phyloP scores from a whole-genome alignment of 1,140 invertebrate species.

The Drosophila murphyi region DNA sequence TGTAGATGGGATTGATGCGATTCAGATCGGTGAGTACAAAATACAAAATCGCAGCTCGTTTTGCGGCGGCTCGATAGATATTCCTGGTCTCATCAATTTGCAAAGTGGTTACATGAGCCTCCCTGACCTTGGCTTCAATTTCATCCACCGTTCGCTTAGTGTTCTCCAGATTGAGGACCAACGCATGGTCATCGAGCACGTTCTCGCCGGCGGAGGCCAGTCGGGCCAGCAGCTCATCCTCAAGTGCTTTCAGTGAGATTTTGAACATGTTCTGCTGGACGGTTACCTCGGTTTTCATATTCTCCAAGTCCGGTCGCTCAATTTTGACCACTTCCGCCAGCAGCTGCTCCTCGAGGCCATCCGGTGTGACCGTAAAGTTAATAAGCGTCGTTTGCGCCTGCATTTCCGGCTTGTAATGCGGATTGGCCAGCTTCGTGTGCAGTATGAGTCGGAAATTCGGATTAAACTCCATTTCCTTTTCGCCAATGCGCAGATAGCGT shows the following conservation, averaged over 20 bases:
- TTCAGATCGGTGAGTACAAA: slow-evolving; percentile 97
- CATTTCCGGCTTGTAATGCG: slow-evolving; percentile 98
- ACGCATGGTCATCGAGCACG: slow-evolving; percentile 94
- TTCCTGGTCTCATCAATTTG: slow-evolving; percentile 97
- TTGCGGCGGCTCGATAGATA: slow-evolving; percentile 93
- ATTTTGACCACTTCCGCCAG: slow-evolving; percentile 97
- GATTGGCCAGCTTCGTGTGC: slow-evolving; percentile 97
- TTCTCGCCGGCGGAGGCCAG: slow-evolving; percentile 95
- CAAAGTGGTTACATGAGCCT: slow-evolving; percentile 93
- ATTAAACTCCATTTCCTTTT: slow-evolving; percentile 96
- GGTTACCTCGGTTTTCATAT: slow-evolving; percentile 90
- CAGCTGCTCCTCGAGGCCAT: slow-evolving; percentile 97
- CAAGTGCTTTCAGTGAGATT: slow-evolving; percentile 95
- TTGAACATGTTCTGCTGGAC: slow-evolving; percentile 98
- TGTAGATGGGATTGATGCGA: slow-evolving; percentile 98
- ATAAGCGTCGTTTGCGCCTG: slow-evolving; percentile 98
- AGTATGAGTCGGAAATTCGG: slow-evolving; percentile 93
- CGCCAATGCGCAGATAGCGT: slow-evolving; percentile 91
- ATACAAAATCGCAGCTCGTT: slow-evolving; percentile 94
- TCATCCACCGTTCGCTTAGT: slow-evolving; percentile 97
- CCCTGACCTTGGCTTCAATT: slow-evolving; percentile 94
- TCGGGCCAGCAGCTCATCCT: slow-evolving; percentile 94
- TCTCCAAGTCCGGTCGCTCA: slow-evolving; percentile 96
- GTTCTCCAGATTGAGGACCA: slow-evolving; percentile 97
- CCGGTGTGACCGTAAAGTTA: slow-evolving; percentile 97